These are phyloP conservation scores for Rhynchophorus ferrugineus DNA, from an alignment of 1,140 invertebrate species.

Conservation along the genomic window DNA sequence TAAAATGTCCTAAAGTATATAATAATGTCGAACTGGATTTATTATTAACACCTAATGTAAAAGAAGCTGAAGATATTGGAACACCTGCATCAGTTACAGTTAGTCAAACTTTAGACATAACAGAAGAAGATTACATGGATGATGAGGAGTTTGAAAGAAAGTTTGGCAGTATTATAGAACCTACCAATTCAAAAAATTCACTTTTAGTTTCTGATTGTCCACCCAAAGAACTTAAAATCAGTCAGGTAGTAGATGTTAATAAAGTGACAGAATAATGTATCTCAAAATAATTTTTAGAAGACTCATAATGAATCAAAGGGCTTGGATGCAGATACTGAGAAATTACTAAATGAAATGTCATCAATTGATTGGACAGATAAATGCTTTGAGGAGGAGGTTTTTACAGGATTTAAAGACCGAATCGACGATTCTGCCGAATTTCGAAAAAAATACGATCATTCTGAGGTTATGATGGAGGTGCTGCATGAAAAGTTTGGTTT, in stretches of 20 bases:
- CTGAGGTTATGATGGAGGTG: constrained; percentile 55
- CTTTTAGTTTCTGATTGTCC: too few relatives aligned
- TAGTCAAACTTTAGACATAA: constrained; percentile 12
- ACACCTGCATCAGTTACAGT: too few relatives aligned
- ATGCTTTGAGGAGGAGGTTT: constrained; percentile 17
- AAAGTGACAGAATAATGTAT: too few relatives aligned
- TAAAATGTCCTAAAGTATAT: too few relatives aligned
- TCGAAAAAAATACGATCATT: constrained; percentile 32
- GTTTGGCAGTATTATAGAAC: constrained; percentile 17
- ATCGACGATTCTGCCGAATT: constrained; percentile 31
- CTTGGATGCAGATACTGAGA: constrained; percentile 4
- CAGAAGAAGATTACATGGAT: constrained; percentile 30
- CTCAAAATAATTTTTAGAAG: too few relatives aligned
- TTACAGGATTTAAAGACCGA: constrained; percentile 19
- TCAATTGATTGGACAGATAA: constrained; percentile 24
- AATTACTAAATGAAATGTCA: constrained; percentile 21
- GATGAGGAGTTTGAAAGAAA: constrained; percentile 30
- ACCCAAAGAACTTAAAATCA: too few relatives aligned
- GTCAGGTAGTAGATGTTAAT: too few relatives aligned
- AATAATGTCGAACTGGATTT: too few relatives aligned
- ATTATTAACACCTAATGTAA: too few relatives aligned
- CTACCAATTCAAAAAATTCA: constrained; percentile 1
- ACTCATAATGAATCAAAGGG: too few relatives aligned
- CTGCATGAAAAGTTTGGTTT: constrained; percentile 81
- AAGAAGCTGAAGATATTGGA: too few relatives aligned